Evolutionary conservation across 2,797 vertebrate genomes (phyloP).

Genomic region (Acanthurus tractus): DNA sequence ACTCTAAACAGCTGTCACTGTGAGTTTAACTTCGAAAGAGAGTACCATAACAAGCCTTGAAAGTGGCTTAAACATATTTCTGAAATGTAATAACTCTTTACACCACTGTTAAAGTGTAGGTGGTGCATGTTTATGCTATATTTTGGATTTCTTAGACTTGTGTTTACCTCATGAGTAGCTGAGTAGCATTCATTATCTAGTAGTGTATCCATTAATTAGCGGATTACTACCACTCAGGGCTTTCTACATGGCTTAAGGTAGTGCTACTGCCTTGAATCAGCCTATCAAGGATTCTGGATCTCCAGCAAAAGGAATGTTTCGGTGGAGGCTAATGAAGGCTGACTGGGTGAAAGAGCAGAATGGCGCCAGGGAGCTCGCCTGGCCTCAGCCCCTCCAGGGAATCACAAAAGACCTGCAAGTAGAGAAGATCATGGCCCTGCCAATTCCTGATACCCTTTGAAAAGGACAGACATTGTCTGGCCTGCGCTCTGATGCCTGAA

Average conservation of each 20-base stretch:
- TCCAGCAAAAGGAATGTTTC: constrained; percentile 57
- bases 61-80: constrained; percentile 16
- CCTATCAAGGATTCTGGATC: constrained; percentile 37
- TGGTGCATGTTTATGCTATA: constrained; percentile 1
- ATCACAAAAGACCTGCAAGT: constrained; percentile 75
- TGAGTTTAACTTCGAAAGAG: constrained; percentile 17
- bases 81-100: neutral
- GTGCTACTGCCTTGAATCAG: neutral
- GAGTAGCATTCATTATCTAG: constrained; percentile 2
- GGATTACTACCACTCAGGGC: neutral
- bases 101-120: neutral
- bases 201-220: constrained; percentile 15
- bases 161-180: neutral
- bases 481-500: constrained; percentile 69
- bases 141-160: neutral
- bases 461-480: constrained; percentile 80
- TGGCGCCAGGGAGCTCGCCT: constrained; percentile 67
- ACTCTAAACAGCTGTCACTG: constrained; percentile 55
- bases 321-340: constrained; percentile 76
- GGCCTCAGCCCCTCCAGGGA: constrained; percentile 68
- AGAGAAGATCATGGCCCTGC: constrained; percentile 74
- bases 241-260: neutral
- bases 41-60: neutral
- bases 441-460: constrained; percentile 79
- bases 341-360: constrained; percentile 79